Evolutionary conservation across 2,888 invertebrate genomes (phyloP).

Genomic region (Amitus sp.): DNA sequence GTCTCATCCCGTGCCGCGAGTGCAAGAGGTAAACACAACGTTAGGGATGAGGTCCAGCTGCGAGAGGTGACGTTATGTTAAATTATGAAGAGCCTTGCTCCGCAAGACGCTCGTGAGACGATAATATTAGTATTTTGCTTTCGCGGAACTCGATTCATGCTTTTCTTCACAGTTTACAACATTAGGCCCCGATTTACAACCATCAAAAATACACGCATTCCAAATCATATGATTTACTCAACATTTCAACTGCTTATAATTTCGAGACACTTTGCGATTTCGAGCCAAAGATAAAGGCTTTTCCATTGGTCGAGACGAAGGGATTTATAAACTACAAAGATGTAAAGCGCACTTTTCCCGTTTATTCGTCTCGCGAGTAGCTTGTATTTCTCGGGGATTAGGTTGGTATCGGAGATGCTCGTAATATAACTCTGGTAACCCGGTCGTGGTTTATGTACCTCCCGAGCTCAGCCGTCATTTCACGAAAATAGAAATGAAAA

Average conservation of each 20-base stretch:
- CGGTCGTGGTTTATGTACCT: constrained; percentile 6
- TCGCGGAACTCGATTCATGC: constrained; percentile 4
- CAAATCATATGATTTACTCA: neutral
- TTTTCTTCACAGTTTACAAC: neutral
- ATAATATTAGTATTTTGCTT: constrained; percentile 1
- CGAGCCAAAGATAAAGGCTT: neutral
- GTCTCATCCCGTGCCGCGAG: constrained; percentile 11
- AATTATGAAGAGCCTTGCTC: constrained; percentile 7
- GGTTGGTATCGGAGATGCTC: constrained; percentile 10
- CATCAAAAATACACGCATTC: neutral
- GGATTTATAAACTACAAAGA: constrained; percentile 10
- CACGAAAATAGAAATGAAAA: neutral
- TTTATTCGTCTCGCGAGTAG: constrained; percentile 17
- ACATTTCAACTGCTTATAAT: too few species aligned
- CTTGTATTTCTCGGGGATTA: constrained; percentile 15
- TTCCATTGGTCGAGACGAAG: neutral
- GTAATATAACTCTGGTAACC: constrained; percentile 12
- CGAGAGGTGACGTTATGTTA: constrained; percentile 16
- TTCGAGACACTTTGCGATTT: neutral
- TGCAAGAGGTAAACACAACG: constrained; percentile 27
- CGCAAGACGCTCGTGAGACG: constrained; percentile 11
- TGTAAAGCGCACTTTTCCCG: constrained; percentile 12
- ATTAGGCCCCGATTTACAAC: too few species aligned
- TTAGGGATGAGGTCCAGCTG: constrained; percentile 29
- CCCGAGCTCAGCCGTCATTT: neutral